These are phyloP conservation scores for Himalopsyche kuldschensis DNA, from an alignment of 2,888 invertebrate genomes.

Conservation along the genomic window DNA sequence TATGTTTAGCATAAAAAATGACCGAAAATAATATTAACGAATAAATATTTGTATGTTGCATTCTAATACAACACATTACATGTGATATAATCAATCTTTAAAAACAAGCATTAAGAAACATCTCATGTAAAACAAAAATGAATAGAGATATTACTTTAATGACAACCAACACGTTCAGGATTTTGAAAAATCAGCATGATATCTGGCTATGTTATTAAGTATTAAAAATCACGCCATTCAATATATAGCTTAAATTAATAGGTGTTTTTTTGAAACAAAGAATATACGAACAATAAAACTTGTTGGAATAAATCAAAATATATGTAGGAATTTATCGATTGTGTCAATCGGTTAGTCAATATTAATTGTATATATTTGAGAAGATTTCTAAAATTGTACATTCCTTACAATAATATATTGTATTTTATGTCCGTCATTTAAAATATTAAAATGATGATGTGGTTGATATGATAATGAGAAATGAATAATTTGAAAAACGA, in stretches of 20 bases:
- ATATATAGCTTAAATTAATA: neutral
- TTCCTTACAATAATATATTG: neutral
- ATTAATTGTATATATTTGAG: neutral
- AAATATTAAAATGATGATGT: neutral
- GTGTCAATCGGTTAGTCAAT: neutral
- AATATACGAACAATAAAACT: neutral
- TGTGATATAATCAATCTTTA: neutral
- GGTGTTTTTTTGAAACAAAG: neutral
- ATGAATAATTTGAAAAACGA: neutral
- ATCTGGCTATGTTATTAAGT: neutral
- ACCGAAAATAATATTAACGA: neutral
- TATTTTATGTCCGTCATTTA: neutral
- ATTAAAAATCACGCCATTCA: neutral
- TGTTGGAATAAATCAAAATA: neutral
- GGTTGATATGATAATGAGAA: neutral
- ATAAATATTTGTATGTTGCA: neutral
- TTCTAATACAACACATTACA: neutral
- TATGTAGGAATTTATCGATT: neutral
- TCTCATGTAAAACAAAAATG: neutral
- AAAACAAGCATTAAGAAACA: neutral
- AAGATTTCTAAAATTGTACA: neutral
- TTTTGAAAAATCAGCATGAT: neutral
- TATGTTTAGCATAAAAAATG: too few species aligned
- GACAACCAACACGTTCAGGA: neutral
- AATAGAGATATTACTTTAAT: neutral